A percentile compares a stretch with the other conserved stretches of the same genome.
These are phyloP conservation scores for Limenitis camilla DNA, from an alignment of 2,888 invertebrate species.

Conservation along the genomic window DNA sequence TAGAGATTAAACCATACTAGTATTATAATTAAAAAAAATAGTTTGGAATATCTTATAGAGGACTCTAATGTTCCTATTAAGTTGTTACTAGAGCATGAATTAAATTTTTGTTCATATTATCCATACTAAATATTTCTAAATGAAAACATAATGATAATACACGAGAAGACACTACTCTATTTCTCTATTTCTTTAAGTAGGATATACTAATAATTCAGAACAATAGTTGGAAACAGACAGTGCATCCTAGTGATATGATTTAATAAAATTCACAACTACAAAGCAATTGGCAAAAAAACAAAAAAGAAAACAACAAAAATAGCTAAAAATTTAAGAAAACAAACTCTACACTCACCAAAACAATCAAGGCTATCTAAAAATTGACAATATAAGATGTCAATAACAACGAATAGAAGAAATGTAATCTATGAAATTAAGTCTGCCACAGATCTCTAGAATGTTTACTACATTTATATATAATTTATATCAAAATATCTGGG, in stretches of 20 bases:
- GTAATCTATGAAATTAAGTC: neutral
- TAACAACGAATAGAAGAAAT: neutral
- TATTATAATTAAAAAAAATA: neutral
- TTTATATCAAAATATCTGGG: constrained; percentile 31
- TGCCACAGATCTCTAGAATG: neutral
- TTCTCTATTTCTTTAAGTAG: neutral
- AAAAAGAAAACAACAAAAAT: neutral
- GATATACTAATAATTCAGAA: neutral
- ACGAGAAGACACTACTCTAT: no score
- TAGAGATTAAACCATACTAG: constrained; percentile 29
- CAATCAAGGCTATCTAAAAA: constrained; percentile 5
- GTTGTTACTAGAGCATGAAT: no score
- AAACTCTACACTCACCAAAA: constrained; percentile 1
- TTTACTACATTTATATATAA: constrained; percentile 7
- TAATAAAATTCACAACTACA: neutral
- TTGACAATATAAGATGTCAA: neutral
- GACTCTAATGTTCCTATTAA: no score
- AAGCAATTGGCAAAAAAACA: neutral
- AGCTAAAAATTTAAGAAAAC: neutral
- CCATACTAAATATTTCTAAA: no score
- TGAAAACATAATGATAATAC: no score
- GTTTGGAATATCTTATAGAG: no score
- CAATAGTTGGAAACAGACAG: neutral
- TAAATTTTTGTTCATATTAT: no score
- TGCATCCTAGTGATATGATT: neutral